phyloP scores from a whole-genome alignment of 2,113 vertebrate species.

The Phaethon lepturus region DNA sequence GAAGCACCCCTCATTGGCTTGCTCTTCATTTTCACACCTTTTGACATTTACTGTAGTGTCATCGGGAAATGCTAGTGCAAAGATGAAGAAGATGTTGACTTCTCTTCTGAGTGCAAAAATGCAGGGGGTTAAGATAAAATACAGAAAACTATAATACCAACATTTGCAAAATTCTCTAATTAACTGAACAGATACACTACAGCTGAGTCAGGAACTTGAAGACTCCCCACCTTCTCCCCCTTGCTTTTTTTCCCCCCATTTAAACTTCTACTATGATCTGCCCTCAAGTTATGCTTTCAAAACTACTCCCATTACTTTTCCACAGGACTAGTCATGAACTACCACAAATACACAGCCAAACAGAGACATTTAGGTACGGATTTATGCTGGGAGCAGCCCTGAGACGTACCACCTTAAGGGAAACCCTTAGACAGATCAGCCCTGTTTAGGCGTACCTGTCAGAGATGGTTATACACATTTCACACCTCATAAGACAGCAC shows the following conservation, averaged over 20 bases:
- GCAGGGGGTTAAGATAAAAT: neutral
- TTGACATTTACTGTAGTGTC: neutral
- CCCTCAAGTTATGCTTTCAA: neutral
- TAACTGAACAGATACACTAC: neutral
- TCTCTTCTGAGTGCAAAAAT: neutral
- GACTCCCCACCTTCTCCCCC: too few relatives aligned
- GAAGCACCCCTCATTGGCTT: neutral
- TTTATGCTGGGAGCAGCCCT: neutral
- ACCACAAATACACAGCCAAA: neutral
- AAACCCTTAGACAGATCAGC: neutral
- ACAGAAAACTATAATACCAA: neutral
- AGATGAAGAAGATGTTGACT: neutral
- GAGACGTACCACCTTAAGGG: neutral
- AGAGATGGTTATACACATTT: neutral
- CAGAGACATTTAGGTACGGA: neutral
- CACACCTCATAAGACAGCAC: neutral
- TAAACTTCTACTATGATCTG: neutral
- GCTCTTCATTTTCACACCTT: neutral
- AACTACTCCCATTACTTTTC: neutral
- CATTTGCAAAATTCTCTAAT: neutral
- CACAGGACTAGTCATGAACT: neutral
- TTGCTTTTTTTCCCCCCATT: accelerated
- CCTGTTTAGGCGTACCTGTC: neutral
- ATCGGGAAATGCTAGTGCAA: neutral
- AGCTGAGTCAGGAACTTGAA: neutral